A percentile compares a stretch with the other conserved stretches of the same genome.
Conservation (phyloP, 2,113 vertebrate genomes). For the Blennius ocellaris region DNA sequence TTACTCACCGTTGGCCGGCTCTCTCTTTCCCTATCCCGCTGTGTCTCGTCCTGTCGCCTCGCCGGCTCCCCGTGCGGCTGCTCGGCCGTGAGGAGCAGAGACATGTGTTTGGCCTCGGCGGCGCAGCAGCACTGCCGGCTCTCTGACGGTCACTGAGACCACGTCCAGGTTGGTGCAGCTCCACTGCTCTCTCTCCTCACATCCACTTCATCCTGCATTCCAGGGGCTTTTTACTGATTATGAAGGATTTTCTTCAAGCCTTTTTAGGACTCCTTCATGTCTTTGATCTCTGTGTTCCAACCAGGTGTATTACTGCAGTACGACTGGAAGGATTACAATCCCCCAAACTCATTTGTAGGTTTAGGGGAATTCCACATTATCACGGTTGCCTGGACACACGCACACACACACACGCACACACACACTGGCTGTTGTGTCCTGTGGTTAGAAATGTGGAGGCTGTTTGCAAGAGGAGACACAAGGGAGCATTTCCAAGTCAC, state of each 20-base stretch:
- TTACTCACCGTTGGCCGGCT: constrained; percentile 24
- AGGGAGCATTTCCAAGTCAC: neutral
- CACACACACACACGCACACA: constrained; percentile 8
- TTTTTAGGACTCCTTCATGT: neutral
- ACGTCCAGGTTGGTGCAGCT: constrained; percentile 70
- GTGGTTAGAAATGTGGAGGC: constrained; percentile 11
- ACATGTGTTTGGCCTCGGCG: constrained; percentile 70
- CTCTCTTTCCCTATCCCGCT: constrained; percentile 16
- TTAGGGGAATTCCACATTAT: constrained; percentile 65
- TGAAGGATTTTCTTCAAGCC: neutral
- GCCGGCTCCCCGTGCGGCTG: too few relatives aligned
- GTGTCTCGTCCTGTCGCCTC: constrained; percentile 2
- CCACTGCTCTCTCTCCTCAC: neutral
- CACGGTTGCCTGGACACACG: neutral
- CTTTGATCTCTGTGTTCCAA: neutral
- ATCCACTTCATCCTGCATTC: neutral
- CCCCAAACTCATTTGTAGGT: constrained; percentile 37
- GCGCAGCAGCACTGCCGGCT: constrained; percentile 51
- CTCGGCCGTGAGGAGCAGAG: too few relatives aligned
- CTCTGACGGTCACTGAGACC: constrained; percentile 68
- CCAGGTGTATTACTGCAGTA: neutral
- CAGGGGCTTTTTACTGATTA: too few relatives aligned
- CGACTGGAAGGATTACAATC: constrained; percentile 16
- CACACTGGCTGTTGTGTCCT: constrained; percentile 51
- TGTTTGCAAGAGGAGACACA: constrained; percentile 15